Percentiles rank a stretch among this genome's conserved stretches.
Evolutionary conservation across 1,140 invertebrate genomes (phyloP).

Genomic region (Pogonomyrmex californicus): DNA sequence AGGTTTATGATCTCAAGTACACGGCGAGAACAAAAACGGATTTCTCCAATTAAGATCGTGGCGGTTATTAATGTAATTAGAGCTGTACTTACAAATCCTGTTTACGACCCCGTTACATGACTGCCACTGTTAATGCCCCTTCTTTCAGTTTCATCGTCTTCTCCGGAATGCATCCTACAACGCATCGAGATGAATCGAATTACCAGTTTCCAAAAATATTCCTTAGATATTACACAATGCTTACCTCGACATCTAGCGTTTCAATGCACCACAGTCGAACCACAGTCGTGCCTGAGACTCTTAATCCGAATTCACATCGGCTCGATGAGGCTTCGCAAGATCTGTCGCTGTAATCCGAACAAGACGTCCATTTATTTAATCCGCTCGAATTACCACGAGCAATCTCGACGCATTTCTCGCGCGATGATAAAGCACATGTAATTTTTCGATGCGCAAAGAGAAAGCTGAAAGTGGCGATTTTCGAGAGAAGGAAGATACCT

Average conservation of each 20-base stretch:
- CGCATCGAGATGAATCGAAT: background rate
- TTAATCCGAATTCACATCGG: conserved; percentile 4
- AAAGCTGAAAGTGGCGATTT: background rate
- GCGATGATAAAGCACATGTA: background rate
- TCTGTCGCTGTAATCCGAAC: background rate
- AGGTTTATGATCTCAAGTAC: background rate
- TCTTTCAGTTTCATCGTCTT: background rate
- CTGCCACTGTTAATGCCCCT: background rate
- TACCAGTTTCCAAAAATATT: background rate
- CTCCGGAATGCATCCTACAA: conserved; percentile 31
- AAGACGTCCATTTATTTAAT: background rate
- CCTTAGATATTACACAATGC: too few relatives aligned
- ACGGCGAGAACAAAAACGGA: background rate
- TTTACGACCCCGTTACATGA: conserved; percentile 38
- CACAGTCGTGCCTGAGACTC: too few relatives aligned
- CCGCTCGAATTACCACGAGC: background rate
- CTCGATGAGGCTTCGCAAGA: conserved; percentile 15
- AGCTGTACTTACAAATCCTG: conserved; percentile 20
- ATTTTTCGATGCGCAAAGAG: background rate
- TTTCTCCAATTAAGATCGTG: conserved; percentile 27
- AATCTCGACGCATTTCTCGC: background rate
- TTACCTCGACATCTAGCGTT: background rate
- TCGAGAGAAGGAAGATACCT: background rate
- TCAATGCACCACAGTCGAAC: background rate
- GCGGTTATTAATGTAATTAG: conserved; percentile 13